These are phyloP conservation scores for Edolisoma coerulescens DNA, from an alignment of 2,113 vertebrate genomes.

Conservation along the genomic window DNA sequence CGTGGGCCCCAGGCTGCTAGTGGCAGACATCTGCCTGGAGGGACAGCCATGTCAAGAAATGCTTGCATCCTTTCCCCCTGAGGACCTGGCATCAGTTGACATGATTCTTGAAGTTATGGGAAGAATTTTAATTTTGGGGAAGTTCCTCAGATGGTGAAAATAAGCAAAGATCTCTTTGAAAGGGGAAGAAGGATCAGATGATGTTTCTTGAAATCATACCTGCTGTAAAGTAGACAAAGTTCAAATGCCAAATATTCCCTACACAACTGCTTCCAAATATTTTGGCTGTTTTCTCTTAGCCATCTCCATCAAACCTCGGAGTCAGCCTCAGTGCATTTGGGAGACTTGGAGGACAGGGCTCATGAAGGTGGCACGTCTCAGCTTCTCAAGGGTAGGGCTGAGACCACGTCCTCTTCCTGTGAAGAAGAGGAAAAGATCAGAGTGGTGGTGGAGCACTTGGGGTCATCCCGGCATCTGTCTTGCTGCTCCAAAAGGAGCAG, in stretches of 20 bases:
- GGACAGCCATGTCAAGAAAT: not conserved
- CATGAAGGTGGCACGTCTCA: not conserved
- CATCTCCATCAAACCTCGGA: not conserved
- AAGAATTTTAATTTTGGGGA: not conserved
- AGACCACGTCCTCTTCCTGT: not conserved
- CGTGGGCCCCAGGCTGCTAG: not conserved
- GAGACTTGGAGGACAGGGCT: not conserved
- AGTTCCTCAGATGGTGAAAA: not conserved
- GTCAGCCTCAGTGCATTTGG: not conserved
- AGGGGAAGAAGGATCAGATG: not conserved
- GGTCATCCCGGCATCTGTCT: too few species aligned
- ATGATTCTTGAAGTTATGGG: not conserved
- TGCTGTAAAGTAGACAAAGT: not conserved
- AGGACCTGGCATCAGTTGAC: not conserved
- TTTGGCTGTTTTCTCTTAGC: not conserved
- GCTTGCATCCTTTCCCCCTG: not conserved
- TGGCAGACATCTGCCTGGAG: not conserved
- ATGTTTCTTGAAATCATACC: not conserved
- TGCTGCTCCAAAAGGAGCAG: not conserved
- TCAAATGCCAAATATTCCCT: not conserved
- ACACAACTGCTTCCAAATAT: accelerated
- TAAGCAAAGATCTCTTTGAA: not conserved
- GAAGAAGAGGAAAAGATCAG: not conserved
- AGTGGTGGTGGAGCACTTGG: not conserved
- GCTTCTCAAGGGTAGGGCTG: not conserved